Base-by-base conservation (phyloP, 2,888 invertebrate species). In the Leptinotarsa juncta region DNA sequence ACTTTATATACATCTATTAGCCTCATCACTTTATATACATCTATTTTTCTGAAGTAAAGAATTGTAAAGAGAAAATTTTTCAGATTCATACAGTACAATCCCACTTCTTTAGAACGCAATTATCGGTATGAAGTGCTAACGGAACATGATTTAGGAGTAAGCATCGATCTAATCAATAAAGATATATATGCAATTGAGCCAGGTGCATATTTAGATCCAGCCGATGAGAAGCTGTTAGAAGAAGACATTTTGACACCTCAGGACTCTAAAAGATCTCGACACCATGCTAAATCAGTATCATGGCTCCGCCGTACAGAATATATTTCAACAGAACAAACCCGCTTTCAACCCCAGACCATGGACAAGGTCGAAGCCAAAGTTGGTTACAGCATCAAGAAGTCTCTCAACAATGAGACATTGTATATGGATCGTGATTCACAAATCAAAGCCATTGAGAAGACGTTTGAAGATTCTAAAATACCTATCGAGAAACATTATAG, bases 291-390 rank as follows among this genome's bases (percentile, higher is more conserved):
- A 80, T 96, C 95, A 85, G 99, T 99, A 1, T 98, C 99, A 0
- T 99, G 99, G 99, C 91, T 99, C 86, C 93, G 99, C 70, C 94
- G 98, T 81, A 99, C 99, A 0, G 99, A 99, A 88, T 99, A 99
- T 85, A 99, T 99, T 84, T 98, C 98, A 4, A 98, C 99, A 55
- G 99, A 99, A 89, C 98, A 97, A 87, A 99, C 98, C 23, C 92
- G 99, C 78, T 99, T 98, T 88, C 97, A 98, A 86, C 97, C 98
- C 20, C 96, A 96, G 87, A 95, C 96, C 81, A 94, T 96, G 91
- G 98, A 99, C 86, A 97, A 98, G 90, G 97, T 97, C 86, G 99
- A 99, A 90, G 97, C 98, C 0, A 99, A 98, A 92, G 97, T 99
- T 73, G 99, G 99, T 85, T 99, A 96, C 89, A 98, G 97, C 88